Conservation (phyloP, 2,113 vertebrate species). For the Phalacrocorax brasilianus region DNA sequence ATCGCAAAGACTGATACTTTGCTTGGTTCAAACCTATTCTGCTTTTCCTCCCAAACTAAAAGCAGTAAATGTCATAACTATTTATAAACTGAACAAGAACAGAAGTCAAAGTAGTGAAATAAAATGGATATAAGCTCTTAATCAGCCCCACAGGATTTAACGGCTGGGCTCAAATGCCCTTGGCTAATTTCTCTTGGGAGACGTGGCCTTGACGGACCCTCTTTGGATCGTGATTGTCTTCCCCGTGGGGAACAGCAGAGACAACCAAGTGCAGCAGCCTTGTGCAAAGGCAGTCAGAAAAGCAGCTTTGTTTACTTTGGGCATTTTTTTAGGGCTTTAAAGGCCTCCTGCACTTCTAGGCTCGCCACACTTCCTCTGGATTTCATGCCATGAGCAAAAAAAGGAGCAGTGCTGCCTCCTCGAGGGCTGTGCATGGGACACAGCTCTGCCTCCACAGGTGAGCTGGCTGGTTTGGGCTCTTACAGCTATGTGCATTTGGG, state of each 20-base stretch:
- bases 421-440: not conserved
- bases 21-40: not conserved
- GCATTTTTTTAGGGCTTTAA: not conserved
- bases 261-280: not conserved
- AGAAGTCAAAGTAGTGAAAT: constrained; percentile 38
- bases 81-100: constrained; percentile 40
- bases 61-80: constrained; percentile 57
- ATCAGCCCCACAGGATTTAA: not conserved
- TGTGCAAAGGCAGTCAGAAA: not conserved
- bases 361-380: not conserved
- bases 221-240: not conserved
- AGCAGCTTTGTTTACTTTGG: not conserved
- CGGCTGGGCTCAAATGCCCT: not conserved
- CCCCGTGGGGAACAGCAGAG: not conserved
- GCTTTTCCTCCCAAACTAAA: not conserved
- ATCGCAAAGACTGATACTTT: not conserved
- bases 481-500: fast-evolving
- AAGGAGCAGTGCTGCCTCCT: not conserved
- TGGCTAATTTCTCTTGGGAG: not conserved
- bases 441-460: fast-evolving
- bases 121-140: constrained; percentile 1
- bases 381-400: not conserved
- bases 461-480: not conserved
- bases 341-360: not conserved
- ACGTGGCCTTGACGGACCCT: not conserved